A percentile compares a stretch with the other conserved stretches of the same genome.
phyloP scores from a whole-genome alignment of 2,888 invertebrate genomes.

The Mesorhabditis belari region DNA sequence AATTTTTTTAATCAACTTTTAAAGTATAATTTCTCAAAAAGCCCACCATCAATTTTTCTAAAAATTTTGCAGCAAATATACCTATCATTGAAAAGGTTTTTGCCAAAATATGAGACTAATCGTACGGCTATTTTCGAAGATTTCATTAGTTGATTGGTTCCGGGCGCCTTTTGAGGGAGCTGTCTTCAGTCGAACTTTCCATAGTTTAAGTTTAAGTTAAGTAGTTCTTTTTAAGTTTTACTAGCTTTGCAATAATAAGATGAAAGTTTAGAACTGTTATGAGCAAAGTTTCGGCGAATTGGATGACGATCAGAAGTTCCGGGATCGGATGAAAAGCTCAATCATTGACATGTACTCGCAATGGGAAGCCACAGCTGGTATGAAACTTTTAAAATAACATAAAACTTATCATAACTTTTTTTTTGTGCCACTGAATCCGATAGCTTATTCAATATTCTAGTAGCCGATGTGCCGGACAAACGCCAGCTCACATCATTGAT shows the following conservation, averaged over 20 bases:
- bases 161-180: no score
- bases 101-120: no score
- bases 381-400: background rate
- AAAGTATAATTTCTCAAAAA: no score
- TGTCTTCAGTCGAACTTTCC: no score
- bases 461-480: conserved; percentile 32
- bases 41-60: no score
- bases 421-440: background rate
- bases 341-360: conserved; percentile 20
- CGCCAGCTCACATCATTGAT: conserved; percentile 21
- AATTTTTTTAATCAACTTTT: no score
- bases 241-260: background rate
- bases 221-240: no score
- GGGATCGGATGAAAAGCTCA: conserved; percentile 22
- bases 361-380: conserved; percentile 37
- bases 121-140: no score
- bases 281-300: conserved; percentile 21
- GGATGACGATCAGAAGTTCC: conserved; percentile 22
- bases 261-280: conserved; percentile 16
- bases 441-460: conserved; percentile 1
- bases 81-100: no score
- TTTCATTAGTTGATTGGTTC: no score
- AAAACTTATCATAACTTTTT: background rate
- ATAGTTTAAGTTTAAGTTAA: no score
- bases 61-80: no score